These are phyloP conservation scores for Andrena minutula DNA, from an alignment of 2,888 invertebrate genomes.

Conservation along the genomic window DNA sequence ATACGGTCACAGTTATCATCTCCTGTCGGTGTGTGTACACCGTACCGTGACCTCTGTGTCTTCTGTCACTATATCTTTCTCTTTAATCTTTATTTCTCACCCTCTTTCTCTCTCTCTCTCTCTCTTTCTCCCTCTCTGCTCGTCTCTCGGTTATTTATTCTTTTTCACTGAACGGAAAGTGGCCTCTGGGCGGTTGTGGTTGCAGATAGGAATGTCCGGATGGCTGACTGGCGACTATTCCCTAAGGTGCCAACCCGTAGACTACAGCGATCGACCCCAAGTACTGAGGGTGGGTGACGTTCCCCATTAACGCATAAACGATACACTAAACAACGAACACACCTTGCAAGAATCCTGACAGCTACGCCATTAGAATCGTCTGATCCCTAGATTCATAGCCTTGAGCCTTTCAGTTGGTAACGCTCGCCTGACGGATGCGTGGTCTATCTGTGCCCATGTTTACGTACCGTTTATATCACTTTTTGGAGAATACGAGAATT, in stretches of 20 bases:
- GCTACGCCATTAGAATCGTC: neutral
- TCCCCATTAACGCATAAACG: slow-evolving; percentile 59
- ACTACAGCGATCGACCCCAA: slow-evolving; percentile 96
- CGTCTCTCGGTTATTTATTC: slow-evolving; percentile 30
- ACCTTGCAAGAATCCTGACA: neutral
- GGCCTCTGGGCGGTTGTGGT: slow-evolving; percentile 85
- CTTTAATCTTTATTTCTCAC: neutral
- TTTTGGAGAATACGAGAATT: too few species aligned
- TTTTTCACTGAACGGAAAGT: slow-evolving; percentile 76
- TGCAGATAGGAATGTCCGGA: slow-evolving; percentile 95
- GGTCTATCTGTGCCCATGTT: too few species aligned
- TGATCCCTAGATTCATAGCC: neutral
- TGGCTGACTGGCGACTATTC: slow-evolving; percentile 98
- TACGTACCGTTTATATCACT: too few species aligned
- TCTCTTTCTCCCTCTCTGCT: neutral
- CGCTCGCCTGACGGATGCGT: too few species aligned
- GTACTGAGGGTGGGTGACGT: slow-evolving; percentile 93
- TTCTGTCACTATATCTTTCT: neutral
- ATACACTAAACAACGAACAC: slow-evolving; percentile 32
- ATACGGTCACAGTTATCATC: neutral
- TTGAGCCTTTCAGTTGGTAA: too few species aligned
- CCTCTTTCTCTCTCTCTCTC: neutral
- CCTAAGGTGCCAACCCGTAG: slow-evolving; percentile 98
- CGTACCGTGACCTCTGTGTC: neutral
- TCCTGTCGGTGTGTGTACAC: neutral